Percentiles rank a stretch among this genome's conserved stretches.
These are phyloP conservation scores for Megalonaias nervosa DNA, from an alignment of 1,140 invertebrate species.

Conservation along the genomic window DNA sequence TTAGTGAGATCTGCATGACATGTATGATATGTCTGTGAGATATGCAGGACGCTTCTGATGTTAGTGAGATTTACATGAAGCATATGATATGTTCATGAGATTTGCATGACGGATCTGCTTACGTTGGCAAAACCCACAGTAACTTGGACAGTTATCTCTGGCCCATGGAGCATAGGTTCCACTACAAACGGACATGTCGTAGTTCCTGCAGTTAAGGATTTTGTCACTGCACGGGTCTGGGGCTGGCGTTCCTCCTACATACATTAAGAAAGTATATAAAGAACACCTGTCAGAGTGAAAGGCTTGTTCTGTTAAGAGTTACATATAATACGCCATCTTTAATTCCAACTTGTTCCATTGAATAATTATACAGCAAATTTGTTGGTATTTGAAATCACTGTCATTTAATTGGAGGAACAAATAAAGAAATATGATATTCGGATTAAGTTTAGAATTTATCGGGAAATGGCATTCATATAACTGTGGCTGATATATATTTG, in stretches of 20 bases:
- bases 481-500: too few relatives aligned
- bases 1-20: too few relatives aligned
- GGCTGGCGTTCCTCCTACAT: constrained; percentile 22
- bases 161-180: constrained; percentile 49
- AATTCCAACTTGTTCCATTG: neutral
- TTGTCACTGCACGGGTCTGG: constrained; percentile 46
- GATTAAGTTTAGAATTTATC: too few relatives aligned
- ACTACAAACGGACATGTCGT: constrained; percentile 43
- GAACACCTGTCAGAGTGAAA: constrained; percentile 9
- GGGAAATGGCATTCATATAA: too few relatives aligned
- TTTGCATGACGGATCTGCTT: constrained; percentile 16
- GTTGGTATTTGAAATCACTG: too few relatives aligned
- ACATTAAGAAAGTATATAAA: neutral
- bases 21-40: too few relatives aligned
- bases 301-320: neutral
- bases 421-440: too few relatives aligned
- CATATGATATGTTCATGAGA: too few relatives aligned
- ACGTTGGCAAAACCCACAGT: constrained; percentile 44
- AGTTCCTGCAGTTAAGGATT: constrained; percentile 52
- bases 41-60: too few relatives aligned
- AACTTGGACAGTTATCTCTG: constrained; percentile 41
- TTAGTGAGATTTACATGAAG: too few relatives aligned
- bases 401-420: too few relatives aligned
- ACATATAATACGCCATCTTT: neutral
- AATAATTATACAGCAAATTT: neutral